These are phyloP conservation scores for Pan paniscus DNA, from an alignment of 2,113 vertebrate genomes.

Conservation along the genomic window DNA sequence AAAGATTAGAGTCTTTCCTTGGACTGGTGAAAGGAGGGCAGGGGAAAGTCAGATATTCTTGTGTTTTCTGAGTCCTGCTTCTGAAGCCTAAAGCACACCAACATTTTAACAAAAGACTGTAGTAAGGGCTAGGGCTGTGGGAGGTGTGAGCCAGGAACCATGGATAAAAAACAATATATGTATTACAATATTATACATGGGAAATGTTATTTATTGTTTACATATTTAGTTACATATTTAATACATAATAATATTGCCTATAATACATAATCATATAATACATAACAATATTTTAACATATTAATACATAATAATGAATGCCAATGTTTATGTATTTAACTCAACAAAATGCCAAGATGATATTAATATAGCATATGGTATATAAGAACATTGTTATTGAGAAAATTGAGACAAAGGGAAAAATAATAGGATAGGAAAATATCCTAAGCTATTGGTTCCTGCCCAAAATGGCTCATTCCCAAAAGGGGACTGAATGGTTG, in stretches of 20 bases:
- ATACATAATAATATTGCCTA: background rate
- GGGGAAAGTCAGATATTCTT: background rate
- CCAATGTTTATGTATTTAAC: background rate
- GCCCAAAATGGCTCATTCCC: background rate
- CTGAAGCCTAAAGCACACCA: background rate
- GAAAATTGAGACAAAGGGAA: background rate
- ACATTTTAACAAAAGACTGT: background rate
- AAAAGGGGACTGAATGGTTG: background rate
- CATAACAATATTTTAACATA: background rate
- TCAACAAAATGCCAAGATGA: background rate
- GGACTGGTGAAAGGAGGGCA: background rate
- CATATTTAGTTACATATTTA: background rate
- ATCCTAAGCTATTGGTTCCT: background rate
- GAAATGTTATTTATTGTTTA: background rate
- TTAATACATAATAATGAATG: background rate
- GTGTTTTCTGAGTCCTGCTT: background rate
- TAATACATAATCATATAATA: background rate
- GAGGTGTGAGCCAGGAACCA: background rate
- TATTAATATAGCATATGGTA: too few species aligned
- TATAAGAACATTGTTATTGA: background rate
- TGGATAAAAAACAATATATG: background rate
- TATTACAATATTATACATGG: background rate
- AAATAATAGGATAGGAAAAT: background rate
- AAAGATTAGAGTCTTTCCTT: background rate
- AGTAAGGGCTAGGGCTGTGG: background rate